Percentiles rank a stretch among this genome's conserved stretches.
Conservation (phyloP, 2,888 invertebrate species). For the Torymus auratus region DNA sequence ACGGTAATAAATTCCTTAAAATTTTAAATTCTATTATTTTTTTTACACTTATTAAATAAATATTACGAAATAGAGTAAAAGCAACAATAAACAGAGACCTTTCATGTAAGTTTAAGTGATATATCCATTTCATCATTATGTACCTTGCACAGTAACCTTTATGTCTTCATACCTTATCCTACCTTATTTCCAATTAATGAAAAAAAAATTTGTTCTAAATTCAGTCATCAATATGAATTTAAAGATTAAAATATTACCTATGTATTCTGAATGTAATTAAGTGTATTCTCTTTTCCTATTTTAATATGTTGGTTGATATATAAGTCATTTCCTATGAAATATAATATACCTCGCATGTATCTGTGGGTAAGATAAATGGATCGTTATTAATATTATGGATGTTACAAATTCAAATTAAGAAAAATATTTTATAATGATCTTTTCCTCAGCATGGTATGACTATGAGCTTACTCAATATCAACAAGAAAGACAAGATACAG, state of each 20-base stretch:
- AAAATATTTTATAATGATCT: neutral
- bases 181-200: constrained; percentile 6
- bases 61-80: neutral
- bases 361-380: constrained; percentile 46
- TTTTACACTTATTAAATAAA: too few species aligned
- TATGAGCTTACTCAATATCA: constrained; percentile 90
- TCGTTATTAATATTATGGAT: constrained; percentile 23
- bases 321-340: constrained; percentile 13
- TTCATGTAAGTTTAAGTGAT: neutral
- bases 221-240: constrained; percentile 6
- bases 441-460: constrained; percentile 92
- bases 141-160: constrained; percentile 6
- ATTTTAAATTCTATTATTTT: too few species aligned
- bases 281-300: constrained; percentile 22
- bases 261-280: constrained; percentile 43
- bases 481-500: constrained; percentile 87
- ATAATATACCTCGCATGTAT: constrained; percentile 49
- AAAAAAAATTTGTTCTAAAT: neutral
- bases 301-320: constrained; percentile 20
- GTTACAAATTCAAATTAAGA: neutral
- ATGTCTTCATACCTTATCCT: constrained; percentile 6
- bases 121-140: neutral
- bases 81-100: neutral
- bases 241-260: constrained; percentile 40
- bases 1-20: neutral